Percentiles rank a stretch among this genome's conserved stretches.
These are phyloP conservation scores for Bovichtus diacanthus DNA, from an alignment of 2,797 vertebrate species.

Conservation along the genomic window DNA sequence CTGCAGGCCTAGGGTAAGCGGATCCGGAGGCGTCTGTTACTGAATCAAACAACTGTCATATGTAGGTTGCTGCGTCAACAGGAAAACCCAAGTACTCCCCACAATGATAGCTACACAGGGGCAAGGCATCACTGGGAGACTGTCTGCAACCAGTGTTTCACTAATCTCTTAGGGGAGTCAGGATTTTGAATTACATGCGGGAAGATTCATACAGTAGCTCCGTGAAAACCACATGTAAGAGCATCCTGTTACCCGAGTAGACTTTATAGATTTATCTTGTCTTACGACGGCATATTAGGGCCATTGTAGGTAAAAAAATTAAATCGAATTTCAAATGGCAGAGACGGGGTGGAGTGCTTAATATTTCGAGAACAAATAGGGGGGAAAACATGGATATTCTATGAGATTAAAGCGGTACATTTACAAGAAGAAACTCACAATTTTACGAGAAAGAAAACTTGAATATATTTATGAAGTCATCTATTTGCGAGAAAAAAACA, in stretches of 20 bases:
- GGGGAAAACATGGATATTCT: too few species aligned
- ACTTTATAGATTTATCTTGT: neutral
- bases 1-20: slow-evolving; percentile 51
- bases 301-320: too few species aligned
- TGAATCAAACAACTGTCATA: slow-evolving; percentile 58
- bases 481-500: too few species aligned
- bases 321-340: too few species aligned
- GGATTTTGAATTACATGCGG: neutral
- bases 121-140: neutral
- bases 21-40: slow-evolving; percentile 44
- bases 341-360: too few species aligned
- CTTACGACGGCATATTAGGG: too few species aligned
- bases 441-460: too few species aligned
- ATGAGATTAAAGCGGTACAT: too few species aligned
- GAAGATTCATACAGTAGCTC: neutral
- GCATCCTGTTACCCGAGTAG: neutral
- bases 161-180: slow-evolving; percentile 21
- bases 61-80: slow-evolving; percentile 32
- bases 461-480: too few species aligned
- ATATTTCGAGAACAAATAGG: too few species aligned
- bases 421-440: too few species aligned
- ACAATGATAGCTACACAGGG: neutral
- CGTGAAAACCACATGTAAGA: neutral
- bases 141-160: slow-evolving; percentile 5
- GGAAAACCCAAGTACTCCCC: slow-evolving; percentile 12